A percentile compares a stretch with the other conserved stretches of the same genome.
Conservation (phyloP, 2,113 vertebrate species). For the Gasterosteus nipponicus region DNA sequence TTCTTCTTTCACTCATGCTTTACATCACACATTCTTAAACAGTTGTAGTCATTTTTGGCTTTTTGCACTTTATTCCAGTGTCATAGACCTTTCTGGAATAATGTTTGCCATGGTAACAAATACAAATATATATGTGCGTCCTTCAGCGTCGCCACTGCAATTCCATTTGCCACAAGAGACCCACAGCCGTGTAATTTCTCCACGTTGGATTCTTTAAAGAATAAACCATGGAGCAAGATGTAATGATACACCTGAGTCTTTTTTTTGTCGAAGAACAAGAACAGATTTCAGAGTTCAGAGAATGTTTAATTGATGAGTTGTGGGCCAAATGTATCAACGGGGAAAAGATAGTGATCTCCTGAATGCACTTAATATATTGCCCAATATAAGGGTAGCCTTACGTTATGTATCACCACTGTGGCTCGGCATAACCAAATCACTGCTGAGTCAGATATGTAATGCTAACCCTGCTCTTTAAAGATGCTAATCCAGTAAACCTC, state of each 20-base stretch:
- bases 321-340: not conserved
- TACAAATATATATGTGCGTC: conserved; percentile 52
- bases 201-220: not conserved
- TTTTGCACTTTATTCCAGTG: conserved; percentile 59
- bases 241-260: conserved; percentile 1
- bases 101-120: conserved; percentile 80
- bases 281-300: conserved; percentile 23
- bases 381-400: not conserved
- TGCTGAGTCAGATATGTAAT: conserved; percentile 21
- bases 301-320: not conserved
- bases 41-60: conserved; percentile 25
- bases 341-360: not conserved
- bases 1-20: conserved; percentile 42
- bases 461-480: not conserved
- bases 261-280: not conserved
- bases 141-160: conserved; percentile 40
- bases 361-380: not conserved
- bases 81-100: conserved; percentile 61
- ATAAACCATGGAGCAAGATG: conserved; percentile 10
- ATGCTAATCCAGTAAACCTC: conserved; percentile 23
- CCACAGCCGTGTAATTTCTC: conserved; percentile 22
- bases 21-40: conserved; percentile 24
- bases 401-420: conserved; percentile 4
- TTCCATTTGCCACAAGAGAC: conserved; percentile 30
- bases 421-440: conserved; percentile 12